Evolutionary conservation across 2,888 invertebrate species (phyloP).

Genomic region (Diarsia dahlii): DNA sequence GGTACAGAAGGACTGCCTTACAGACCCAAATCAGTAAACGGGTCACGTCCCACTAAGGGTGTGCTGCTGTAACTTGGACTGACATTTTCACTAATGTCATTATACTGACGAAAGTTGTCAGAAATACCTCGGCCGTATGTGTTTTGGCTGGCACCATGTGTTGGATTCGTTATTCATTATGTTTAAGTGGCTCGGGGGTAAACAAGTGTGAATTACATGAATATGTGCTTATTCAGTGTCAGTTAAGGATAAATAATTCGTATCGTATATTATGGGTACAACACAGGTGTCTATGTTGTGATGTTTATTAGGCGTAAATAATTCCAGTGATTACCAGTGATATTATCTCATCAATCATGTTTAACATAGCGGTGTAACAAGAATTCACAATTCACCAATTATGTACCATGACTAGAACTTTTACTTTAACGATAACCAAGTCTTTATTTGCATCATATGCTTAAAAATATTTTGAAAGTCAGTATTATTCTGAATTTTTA

Average conservation of each 20-base stretch:
- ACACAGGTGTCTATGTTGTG: not conserved
- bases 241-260: conserved; percentile 16
- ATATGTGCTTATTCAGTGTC: conserved; percentile 2
- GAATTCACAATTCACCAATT: conserved; percentile 32
- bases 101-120: conserved; percentile 78
- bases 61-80: conserved; percentile 79
- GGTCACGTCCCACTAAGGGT: conserved; percentile 70
- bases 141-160: conserved; percentile 32
- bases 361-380: conserved; percentile 4
- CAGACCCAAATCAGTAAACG: conserved; percentile 61
- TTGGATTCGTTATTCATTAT: conserved; percentile 36
- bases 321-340: not conserved
- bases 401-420: conserved; percentile 16
- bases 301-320: conserved; percentile 3
- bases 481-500: not conserved
- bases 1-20: conserved; percentile 56
- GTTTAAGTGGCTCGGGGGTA: conserved; percentile 8
- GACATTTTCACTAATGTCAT: conserved; percentile 85
- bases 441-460: not conserved
- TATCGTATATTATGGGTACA: not conserved
- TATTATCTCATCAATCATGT: conserved; percentile 26
- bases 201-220: conserved; percentile 26
- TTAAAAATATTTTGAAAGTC: conserved; percentile 18
- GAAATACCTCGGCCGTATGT: conserved; percentile 33
- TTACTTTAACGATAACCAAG: not conserved